Percentiles rank a stretch among this genome's conserved stretches.
phyloP scores from a whole-genome alignment of 2,888 invertebrate species.

The Elegia similella region DNA sequence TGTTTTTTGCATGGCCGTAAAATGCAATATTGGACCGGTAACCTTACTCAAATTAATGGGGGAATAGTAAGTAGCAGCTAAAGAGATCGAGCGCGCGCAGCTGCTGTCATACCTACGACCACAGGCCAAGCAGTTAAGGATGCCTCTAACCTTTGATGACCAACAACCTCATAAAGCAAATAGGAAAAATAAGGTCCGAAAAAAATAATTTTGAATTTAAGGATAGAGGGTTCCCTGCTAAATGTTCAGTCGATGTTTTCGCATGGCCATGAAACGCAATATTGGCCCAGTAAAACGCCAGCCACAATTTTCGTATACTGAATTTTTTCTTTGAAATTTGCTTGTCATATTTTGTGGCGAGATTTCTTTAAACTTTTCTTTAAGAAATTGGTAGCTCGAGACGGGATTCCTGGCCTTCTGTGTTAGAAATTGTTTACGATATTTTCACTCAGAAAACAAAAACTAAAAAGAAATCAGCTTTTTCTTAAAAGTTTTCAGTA shows the following conservation, averaged over 20 bases:
- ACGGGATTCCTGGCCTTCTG: slow-evolving; percentile 3
- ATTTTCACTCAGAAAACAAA: not conserved
- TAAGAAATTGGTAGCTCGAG: slow-evolving; percentile 9
- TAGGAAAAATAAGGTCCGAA: no score
- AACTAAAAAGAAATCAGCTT: not conserved
- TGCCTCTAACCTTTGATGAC: no score
- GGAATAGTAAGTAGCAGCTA: no score
- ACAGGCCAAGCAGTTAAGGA: no score
- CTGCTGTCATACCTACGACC: no score
- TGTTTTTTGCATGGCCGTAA: no score
- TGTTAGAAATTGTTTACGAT: slow-evolving; percentile 1
- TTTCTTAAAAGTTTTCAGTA: not conserved
- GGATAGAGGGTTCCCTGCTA: not conserved
- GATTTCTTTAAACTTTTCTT: slow-evolving; percentile 9
- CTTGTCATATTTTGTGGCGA: slow-evolving; percentile 12
- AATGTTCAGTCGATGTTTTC: not conserved
- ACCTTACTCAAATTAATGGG: no score
- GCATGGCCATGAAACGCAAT: not conserved
- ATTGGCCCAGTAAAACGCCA: not conserved
- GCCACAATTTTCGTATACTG: slow-evolving; percentile 4
- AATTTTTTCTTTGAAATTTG: slow-evolving; percentile 16
- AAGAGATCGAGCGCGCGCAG: no score
- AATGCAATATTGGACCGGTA: no score
- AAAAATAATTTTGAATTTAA: not conserved
- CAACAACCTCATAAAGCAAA: no score